Conservation (phyloP, 2,888 invertebrate genomes). For the Drosophila mercatorum region DNA sequence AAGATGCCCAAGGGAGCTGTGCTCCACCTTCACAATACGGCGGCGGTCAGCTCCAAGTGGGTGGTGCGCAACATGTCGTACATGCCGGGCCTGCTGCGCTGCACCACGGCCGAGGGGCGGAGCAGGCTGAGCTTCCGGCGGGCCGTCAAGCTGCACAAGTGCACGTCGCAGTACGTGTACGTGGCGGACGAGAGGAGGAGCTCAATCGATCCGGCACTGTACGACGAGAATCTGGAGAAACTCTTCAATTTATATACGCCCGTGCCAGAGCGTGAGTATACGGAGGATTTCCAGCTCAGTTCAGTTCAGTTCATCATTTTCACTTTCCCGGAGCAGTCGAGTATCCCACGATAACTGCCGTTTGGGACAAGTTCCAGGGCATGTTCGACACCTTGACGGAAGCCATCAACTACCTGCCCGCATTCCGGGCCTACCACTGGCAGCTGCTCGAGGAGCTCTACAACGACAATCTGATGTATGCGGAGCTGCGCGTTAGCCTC, state of each 20-base stretch:
- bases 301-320: background rate
- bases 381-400: constrained; percentile 85
- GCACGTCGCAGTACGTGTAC: constrained; percentile 68
- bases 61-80: constrained; percentile 86
- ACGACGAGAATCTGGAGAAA: constrained; percentile 86
- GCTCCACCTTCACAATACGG: constrained; percentile 86
- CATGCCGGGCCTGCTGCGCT: constrained; percentile 81
- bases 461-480: constrained; percentile 87
- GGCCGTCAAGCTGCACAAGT: constrained; percentile 59
- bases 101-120: constrained; percentile 59
- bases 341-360: constrained; percentile 75
- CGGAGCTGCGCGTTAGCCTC: constrained; percentile 86
- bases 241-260: constrained; percentile 87
- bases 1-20: constrained; percentile 87
- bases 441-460: constrained; percentile 86
- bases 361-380: constrained; percentile 86
- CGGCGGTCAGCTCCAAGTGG: constrained; percentile 85
- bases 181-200: constrained; percentile 83
- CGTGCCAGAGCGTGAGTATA: constrained; percentile 84
- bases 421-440: constrained; percentile 86
- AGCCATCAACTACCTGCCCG: constrained; percentile 86
- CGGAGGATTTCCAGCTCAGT: too few relatives aligned
- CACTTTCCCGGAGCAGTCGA: constrained; percentile 67
- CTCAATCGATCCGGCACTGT: constrained; percentile 83
- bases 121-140: constrained; percentile 71